Evolutionary conservation across 2,888 invertebrate genomes (phyloP), one percentile per base, ranked within the genome.

Genomic region (Rhingia rostrata): DNA sequence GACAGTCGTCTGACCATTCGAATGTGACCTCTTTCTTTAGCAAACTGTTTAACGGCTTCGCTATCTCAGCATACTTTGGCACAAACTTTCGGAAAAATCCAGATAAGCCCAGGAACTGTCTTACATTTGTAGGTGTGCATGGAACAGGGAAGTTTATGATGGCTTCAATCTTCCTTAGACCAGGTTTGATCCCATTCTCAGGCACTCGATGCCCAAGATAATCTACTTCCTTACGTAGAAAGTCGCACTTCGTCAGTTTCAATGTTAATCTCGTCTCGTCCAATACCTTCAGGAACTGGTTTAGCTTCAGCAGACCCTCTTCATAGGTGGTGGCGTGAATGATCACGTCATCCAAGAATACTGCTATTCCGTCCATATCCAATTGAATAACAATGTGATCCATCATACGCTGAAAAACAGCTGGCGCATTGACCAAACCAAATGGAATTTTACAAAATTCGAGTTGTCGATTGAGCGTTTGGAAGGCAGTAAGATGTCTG

Each of bases 21-120:
- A 61, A 61, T n/a, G 7, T 45, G n/a, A 12, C 43, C 5, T 61
- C 43, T 22, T 61, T 43, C 61, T 43, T 39, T 30, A 14, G 10
- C 10, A 64, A 30, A 12, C 51, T 33, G 4, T 37, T n/a, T 10
- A 64, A 33, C 14, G 58, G 80, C 10, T 12, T 45, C n/a, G 45
- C 45, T 45, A 12, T 45, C 45, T 45, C 45, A 5, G 45, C n/a
- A 45, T 45, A 45, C 45, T 45, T 45, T 10, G 45, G 45, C 12
- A 45, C 10, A n/a, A 45, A 45, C 12, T 45, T 45, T 4, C 45
- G 45, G n/a, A 22, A 22, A 22, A 22, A 22, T 22, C 22, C 22
- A 22, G 22, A 22, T 22, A 22, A 22, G 22, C 22, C 37, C 37
- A 37, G 9, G 37, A 37, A 37, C 37, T 37, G 37, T 37, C 37